A percentile compares a stretch with the other conserved stretches of the same genome.
phyloP scores from a whole-genome alignment of 2,797 vertebrate species.

The Muscicapa striata region DNA sequence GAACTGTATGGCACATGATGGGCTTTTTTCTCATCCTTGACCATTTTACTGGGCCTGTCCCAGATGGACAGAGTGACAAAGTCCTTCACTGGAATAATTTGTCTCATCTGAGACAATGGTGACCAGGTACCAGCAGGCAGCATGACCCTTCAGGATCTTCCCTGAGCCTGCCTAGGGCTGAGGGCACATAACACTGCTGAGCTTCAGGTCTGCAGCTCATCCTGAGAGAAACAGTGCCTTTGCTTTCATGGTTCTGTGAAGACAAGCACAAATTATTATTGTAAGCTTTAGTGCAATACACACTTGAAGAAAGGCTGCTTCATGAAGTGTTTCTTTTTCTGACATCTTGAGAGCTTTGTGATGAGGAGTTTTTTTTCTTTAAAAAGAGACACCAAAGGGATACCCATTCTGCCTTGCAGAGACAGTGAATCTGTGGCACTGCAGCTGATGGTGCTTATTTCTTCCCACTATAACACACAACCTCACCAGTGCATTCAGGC shows the following conservation, averaged over 20 bases:
- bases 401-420: neutral
- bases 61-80: neutral
- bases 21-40: neutral
- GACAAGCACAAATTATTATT: neutral
- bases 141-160: neutral
- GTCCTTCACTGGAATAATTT: neutral
- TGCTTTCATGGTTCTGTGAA: neutral
- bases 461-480: neutral
- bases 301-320: neutral
- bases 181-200: neutral
- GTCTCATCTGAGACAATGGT: neutral
- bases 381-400: neutral
- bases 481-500: neutral
- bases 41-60: neutral
- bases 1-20: accelerated
- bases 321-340: neutral
- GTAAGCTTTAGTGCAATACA: neutral
- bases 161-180: neutral
- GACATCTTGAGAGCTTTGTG: neutral
- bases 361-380: neutral
- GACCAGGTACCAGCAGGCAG: neutral
- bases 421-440: neutral
- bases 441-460: neutral
- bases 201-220: neutral
- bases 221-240: neutral